phyloP scores from a whole-genome alignment of 2,797 vertebrate genomes.

The Hypotaenidia okinawae region DNA sequence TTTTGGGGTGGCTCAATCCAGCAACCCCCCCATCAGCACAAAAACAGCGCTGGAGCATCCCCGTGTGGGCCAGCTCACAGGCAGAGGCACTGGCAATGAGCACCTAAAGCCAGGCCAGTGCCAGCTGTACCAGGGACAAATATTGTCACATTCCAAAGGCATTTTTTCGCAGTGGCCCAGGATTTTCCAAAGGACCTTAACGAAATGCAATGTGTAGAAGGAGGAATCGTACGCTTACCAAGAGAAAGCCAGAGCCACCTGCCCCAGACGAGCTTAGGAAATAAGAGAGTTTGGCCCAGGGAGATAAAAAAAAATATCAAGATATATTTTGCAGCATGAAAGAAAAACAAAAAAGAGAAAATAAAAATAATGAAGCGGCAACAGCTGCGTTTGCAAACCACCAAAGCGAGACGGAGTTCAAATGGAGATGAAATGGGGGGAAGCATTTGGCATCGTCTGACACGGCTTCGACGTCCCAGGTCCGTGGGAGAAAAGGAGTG shows the following conservation, averaged over 20 bases:
- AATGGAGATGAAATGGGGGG: conserved; percentile 47
- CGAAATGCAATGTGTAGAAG: neutral
- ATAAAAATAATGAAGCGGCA: neutral
- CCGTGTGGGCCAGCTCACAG: accelerated
- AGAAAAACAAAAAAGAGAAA: neutral
- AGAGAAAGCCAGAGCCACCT: neutral
- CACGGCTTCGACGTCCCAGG: conserved; percentile 44
- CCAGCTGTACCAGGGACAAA: neutral
- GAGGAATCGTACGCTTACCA: neutral
- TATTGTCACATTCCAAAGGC: neutral
- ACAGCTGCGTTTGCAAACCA: conserved; percentile 62
- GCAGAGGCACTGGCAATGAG: neutral
- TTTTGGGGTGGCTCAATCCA: neutral
- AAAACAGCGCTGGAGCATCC: neutral
- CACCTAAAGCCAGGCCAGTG: neutral
- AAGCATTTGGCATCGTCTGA: conserved; percentile 48
- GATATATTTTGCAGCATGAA: conserved; percentile 71
- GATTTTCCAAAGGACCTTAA: neutral
- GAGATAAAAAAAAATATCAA: conserved; percentile 45
- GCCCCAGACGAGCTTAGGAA: conserved; percentile 55
- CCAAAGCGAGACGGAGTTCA: conserved; percentile 55
- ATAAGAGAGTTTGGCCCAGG: conserved; percentile 64
- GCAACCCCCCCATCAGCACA: accelerated
- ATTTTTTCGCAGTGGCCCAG: neutral
- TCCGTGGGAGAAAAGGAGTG: neutral